Conservation (phyloP, 2,888 invertebrate genomes). For the Pilophorus perplexus region DNA sequence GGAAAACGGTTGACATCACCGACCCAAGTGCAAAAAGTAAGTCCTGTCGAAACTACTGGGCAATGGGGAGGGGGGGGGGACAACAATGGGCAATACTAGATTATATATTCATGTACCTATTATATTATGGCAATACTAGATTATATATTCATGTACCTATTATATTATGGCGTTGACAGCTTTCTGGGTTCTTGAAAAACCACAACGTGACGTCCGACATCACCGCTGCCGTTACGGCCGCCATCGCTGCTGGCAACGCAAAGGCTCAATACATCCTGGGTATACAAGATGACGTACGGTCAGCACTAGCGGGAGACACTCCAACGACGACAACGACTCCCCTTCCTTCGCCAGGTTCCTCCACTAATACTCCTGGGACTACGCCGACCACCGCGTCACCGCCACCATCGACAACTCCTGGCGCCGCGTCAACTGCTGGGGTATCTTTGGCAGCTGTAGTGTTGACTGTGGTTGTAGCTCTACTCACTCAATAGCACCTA, state of each 20-base stretch:
- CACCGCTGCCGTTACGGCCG: neutral
- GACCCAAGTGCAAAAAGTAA: neutral
- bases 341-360: no score
- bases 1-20: neutral
- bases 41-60: no score
- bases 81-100: neutral
- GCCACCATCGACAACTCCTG: neutral
- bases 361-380: no score
- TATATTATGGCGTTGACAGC: neutral
- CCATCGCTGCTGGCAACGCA: neutral
- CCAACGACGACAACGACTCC: slow-evolving; percentile 1
- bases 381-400: neutral
- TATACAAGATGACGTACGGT: neutral
- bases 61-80: no score
- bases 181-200: neutral
- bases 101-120: neutral
- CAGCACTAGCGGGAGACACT: neutral
- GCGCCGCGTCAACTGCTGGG: no score
- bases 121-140: neutral
- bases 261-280: slow-evolving; percentile 14
- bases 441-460: no score
- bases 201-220: no score
- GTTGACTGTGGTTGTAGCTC: no score
- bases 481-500: no score
- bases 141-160: neutral